Evolutionary conservation across 2,888 invertebrate species (phyloP).

Genomic region (Zygaena filipendulae): DNA sequence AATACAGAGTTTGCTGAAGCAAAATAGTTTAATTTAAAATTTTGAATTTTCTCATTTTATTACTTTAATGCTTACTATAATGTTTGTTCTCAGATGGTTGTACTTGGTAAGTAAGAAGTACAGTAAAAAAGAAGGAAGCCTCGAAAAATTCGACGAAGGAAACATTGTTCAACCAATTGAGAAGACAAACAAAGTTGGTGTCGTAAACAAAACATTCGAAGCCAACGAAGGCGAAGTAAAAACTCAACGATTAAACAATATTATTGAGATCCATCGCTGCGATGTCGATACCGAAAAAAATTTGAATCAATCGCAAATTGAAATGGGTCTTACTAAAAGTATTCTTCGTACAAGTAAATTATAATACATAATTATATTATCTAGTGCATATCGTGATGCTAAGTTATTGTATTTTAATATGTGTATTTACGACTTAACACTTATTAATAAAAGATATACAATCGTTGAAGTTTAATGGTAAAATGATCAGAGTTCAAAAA

Average conservation of each 20-base stretch:
- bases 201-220: slow-evolving; percentile 56
- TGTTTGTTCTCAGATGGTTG: slow-evolving; percentile 69
- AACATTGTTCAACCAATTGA: slow-evolving; percentile 24
- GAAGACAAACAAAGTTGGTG: slow-evolving; percentile 30
- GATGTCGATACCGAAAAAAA: slow-evolving; percentile 21
- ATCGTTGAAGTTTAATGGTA: no score
- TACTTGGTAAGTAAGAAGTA: slow-evolving; percentile 74
- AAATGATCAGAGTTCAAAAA: no score
- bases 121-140: slow-evolving; percentile 17
- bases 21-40: no score
- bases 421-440: no score
- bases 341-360: slow-evolving; percentile 48
- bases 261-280: background rate
- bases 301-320: slow-evolving; percentile 42
- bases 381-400: no score
- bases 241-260: no score
- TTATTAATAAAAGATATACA: no score
- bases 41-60: no score
- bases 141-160: slow-evolving; percentile 16
- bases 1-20: no score
- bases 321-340: slow-evolving; percentile 51
- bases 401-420: no score
- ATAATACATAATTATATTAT: no score
- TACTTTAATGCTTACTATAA: no score
- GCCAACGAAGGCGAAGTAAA: slow-evolving; percentile 39